A percentile compares a stretch with the other conserved stretches of the same genome.
phyloP scores from a whole-genome alignment of 2,888 invertebrate species.

The Andrena flavipes region DNA sequence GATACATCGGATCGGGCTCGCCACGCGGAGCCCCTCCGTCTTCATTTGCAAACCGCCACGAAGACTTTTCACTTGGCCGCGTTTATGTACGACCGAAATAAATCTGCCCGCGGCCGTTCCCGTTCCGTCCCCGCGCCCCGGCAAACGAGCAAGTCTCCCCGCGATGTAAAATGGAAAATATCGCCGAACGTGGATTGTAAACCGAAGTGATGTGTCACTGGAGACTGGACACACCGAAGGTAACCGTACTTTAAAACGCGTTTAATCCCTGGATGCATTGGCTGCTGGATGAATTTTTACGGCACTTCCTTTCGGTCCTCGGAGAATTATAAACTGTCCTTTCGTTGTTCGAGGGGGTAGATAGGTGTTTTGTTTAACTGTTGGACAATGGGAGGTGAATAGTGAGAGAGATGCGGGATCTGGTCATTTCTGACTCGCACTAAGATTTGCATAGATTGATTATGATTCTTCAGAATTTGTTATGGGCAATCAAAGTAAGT shows the following conservation, averaged over 20 bases:
- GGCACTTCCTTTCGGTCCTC: too few relatives aligned
- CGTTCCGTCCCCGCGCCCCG: neutral
- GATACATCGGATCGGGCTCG: neutral
- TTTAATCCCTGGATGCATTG: too few relatives aligned
- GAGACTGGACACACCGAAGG: neutral
- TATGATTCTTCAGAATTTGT: too few relatives aligned
- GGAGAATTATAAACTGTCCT: too few relatives aligned
- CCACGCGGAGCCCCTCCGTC: neutral
- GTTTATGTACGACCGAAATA: constrained; percentile 18
- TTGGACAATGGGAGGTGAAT: too few relatives aligned
- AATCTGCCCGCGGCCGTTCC: constrained; percentile 8
- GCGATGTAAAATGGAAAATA: constrained; percentile 23
- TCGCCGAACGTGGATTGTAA: constrained; percentile 14
- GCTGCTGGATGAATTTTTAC: too few relatives aligned
- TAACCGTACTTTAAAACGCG: neutral
- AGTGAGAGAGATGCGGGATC: too few relatives aligned
- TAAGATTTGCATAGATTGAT: too few relatives aligned
- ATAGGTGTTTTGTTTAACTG: too few relatives aligned
- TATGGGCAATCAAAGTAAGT: too few relatives aligned
- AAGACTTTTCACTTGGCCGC: constrained; percentile 21
- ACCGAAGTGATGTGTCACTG: constrained; percentile 34
- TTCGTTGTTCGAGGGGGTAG: too few relatives aligned
- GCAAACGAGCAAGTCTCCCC: neutral
- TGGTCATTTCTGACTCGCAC: too few relatives aligned
- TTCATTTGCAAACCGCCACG: constrained; percentile 29